A percentile compares a stretch with the other conserved stretches of the same genome.
phyloP scores from a whole-genome alignment of 2,113 vertebrate genomes.

The Rostratula benghalensis region DNA sequence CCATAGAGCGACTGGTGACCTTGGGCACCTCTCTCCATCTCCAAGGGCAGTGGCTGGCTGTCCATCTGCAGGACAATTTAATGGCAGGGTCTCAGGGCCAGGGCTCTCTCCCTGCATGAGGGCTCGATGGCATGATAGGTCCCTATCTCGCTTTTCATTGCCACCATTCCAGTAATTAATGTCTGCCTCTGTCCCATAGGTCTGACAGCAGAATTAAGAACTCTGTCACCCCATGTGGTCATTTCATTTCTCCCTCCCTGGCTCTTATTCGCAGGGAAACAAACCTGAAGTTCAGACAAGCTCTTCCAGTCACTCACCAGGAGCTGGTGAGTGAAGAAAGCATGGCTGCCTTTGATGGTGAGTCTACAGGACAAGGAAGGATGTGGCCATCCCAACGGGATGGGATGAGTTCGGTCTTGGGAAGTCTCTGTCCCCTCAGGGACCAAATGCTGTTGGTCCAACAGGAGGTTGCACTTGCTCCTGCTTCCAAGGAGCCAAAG shows the following conservation, averaged over 20 bases:
- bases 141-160: not conserved
- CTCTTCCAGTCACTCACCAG: slow-evolving; percentile 80
- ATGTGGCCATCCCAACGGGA: fast-evolving
- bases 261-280: slow-evolving; percentile 81
- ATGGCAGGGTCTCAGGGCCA: not conserved
- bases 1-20: not conserved
- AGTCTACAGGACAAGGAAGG: not conserved
- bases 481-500: not conserved
- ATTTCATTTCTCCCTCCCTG: not conserved
- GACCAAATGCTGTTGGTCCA: not conserved
- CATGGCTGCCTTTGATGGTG: slow-evolving; percentile 86
- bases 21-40: not conserved
- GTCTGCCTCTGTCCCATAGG: not conserved
- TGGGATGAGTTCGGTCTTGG: not conserved
- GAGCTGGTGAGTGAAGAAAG: slow-evolving; percentile 72
- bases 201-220: not conserved
- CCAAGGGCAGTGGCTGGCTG: fast-evolving
- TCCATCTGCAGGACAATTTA: not conserved
- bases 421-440: not conserved
- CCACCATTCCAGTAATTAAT: not conserved
- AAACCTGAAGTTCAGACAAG: slow-evolving; percentile 92
- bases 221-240: not conserved
- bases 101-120: not conserved
- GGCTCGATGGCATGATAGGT: not conserved
- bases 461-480: fast-evolving